A percentile compares a stretch with the other conserved stretches of the same genome.
These are phyloP conservation scores for Lepilemur septentrionalis DNA, from an alignment of 2,797 vertebrate species.

Conservation along the genomic window DNA sequence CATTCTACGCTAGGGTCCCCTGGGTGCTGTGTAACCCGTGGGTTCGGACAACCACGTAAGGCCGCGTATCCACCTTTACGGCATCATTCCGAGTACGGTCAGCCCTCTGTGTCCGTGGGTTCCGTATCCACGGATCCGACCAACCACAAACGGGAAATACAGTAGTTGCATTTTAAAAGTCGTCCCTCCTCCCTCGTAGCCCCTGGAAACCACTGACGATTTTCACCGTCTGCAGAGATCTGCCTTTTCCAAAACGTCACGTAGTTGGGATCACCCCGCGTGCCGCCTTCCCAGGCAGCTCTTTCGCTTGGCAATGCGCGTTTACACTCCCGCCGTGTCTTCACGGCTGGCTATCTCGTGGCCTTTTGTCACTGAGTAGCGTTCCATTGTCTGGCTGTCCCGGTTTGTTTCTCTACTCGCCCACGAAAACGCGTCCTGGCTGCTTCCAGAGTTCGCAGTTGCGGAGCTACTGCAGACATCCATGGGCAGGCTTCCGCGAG, in stretches of 20 bases:
- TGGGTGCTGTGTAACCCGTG: rapidly evolving
- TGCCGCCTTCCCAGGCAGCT: rapidly evolving
- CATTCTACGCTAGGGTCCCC: neutral
- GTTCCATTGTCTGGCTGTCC: neutral
- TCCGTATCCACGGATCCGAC: neutral
- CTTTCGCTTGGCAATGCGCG: rapidly evolving
- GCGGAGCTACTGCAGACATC: rapidly evolving
- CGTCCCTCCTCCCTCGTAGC: neutral
- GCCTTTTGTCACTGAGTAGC: rapidly evolving
- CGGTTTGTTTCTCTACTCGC: rapidly evolving
- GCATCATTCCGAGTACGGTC: neutral
- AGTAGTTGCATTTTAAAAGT: neutral
- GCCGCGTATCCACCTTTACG: rapidly evolving
- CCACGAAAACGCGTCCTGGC: neutral
- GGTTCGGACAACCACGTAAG: rapidly evolving
- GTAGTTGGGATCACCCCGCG: rapidly evolving
- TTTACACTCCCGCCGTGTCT: rapidly evolving
- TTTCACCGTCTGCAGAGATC: neutral
- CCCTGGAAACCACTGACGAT: neutral
- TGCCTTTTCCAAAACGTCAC: neutral
- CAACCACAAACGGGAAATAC: neutral
- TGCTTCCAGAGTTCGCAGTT: neutral
- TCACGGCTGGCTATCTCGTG: rapidly evolving
- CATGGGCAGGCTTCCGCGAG: neutral
- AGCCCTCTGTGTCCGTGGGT: neutral